Evolutionary conservation across 2,113 vertebrate genomes (phyloP), one percentile per base, ranked within the genome.

Genomic region (Ramphastos sulfuratus): DNA sequence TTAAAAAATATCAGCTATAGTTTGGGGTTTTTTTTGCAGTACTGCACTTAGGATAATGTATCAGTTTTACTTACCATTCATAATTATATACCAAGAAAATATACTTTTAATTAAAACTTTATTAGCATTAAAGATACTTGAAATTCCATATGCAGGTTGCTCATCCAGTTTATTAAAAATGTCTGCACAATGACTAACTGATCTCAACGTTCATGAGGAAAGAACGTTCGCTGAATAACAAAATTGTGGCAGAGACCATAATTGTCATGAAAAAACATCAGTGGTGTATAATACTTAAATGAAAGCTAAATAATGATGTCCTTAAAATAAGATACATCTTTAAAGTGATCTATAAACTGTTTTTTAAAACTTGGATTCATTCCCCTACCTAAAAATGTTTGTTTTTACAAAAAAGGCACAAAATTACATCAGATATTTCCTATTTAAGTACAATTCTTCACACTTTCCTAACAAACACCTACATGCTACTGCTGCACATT

Each of bases 31-130:
- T 48, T 42, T 42, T 16, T 66, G 24, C 24, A 85, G 9, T 66
- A 85, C 7, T 60, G 17, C 5, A 44, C 5, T 69, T 55, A 37
- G 0, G 1, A 44, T 3, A 52, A 24, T 6, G 3, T n/a, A 70
- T 23, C 4, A 8, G 5, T 3, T 42, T 73, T 59, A 56, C 9
- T 78, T 71, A 4, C 6, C 15, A 27, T 23, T 77, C 31, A 66
- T 14, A 44, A 16, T 21, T 44, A 13, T 2, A 20, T 27, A 37
- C 66, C 52, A 70, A 42, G 42, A 86, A 76, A 89, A 77, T 27
- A 56, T 1, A 77, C 1, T 46, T 73, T 56, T 27, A 84, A 64
- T 8, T 72, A 27, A 15, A 35, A 35, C 72, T 67, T 50, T 69
- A 60, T 33, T 71, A n/a, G 31, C 66, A 71, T 9, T 23, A 64